Evolutionary conservation across 2,888 invertebrate genomes (phyloP), one percentile per base, ranked within the genome.

Genomic region (Dolomedes plantarius): DNA sequence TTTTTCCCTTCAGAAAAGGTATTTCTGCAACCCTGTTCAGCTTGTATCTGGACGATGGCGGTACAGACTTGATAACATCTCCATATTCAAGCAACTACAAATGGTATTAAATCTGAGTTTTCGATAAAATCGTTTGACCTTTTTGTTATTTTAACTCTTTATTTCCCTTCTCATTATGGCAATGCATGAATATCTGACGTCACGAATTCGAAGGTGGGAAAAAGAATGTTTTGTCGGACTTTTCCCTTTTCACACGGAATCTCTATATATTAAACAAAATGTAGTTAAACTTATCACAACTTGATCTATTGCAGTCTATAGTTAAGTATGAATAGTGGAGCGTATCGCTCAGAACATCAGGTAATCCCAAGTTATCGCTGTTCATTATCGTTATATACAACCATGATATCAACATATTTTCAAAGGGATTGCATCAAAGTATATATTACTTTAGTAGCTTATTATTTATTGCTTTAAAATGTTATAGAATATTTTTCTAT

Each of bases 61-160:
- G 74, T 74, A 81, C 81, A 68, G 28, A 65, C 16, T 13, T 39
- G 75, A 81, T 81, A 81, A 69, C 68, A 81, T 81, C 81, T 68
- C 39, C 31, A 56, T 56, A 62, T 69, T 74, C 68, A 62, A 41
- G 73, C 50, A 31, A 46, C 28, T 19, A 50, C 31, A 80, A 73
- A 73, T 62, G 68, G 69, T 81, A 75, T 81, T 74, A 64, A 79
- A 79, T 79, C 79, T 46, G 16, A 75, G 68, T 69, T 31, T 73
- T 32, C 69, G 81, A 81, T 81, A 81, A 74, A 81, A 81, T 81
- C 81, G 23, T 62, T 81, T 81, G 81, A 81, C 81, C 75, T 75
- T 81, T 81, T 13, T 46, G 68, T 29, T 41, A 75, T 62, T 75
- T 74, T 77, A 68, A 62, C 71, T 71, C 71, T 71, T 78, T 72